Base-by-base conservation (phyloP, 2,888 invertebrate genomes). In the Chironomus riparius region DNA sequence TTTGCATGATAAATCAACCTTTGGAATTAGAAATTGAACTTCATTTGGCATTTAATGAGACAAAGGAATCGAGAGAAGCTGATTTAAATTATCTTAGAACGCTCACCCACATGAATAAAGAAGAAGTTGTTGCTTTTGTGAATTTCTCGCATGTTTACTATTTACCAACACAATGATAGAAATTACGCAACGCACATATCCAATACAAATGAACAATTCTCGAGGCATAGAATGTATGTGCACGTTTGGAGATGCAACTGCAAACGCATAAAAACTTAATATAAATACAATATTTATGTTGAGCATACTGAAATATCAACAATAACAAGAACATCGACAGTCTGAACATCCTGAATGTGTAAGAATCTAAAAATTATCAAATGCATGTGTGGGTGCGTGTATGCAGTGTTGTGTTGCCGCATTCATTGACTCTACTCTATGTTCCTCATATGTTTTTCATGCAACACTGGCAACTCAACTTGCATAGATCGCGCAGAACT, bases 401-500 rank as follows among this genome's bases (percentile, higher is more conserved):
- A 12, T 21, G 65, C 65, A 38, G 22, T 65, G 12, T 62, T 21
- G 72, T 24, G 38, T 38, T 38, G 38, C 48, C 62, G 62, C 22
- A 28, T 21, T 71, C 28, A 0, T 15, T n/a, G 1, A 21, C 4
- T 18, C 2, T 22, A 10, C 62, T 28, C 3, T n/a, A n/a, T n/a
- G 61, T 12, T 2, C 15, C 15, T 2, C 18, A 24, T 3, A 6
- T 10, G 10, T 38, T 1, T 7, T 38, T 38, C 10, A 72, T 12
- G 72, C 15, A 18, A 18, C 21, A 62, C 62, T 5, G 72, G 50
- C 61, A 48, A 70, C 50, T 15, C 72, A 24, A 3, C 18, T 21
- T 4, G 21, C 24, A 50, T 22, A 72, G 72, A 72, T 72, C 72
- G 72, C 72, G 72, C 62, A 61, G 61, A 72, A 62, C 62, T 61